Evolutionary conservation across 1,140 invertebrate genomes (phyloP).

Genomic region (Leguminivora glycinivorella): DNA sequence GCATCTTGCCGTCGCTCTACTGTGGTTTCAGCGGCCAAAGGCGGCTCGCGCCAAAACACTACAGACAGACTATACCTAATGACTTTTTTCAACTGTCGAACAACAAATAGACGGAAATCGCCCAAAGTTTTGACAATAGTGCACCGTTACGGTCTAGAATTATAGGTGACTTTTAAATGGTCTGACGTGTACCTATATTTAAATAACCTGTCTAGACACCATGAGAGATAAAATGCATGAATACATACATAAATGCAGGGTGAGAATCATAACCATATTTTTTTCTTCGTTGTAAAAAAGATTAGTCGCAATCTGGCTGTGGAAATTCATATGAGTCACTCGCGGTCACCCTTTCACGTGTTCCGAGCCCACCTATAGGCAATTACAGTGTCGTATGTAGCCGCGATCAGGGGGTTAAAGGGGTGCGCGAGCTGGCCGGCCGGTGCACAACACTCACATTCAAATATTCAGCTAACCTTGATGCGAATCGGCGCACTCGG

Average conservation of each 20-base stretch:
- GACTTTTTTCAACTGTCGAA: background rate
- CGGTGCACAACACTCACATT: slow-evolving; percentile 64
- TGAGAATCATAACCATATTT: background rate
- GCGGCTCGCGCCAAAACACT: background rate
- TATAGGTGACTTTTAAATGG: background rate
- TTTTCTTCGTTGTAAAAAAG: background rate
- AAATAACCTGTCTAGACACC: background rate
- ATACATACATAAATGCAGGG: background rate
- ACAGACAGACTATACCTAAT: background rate
- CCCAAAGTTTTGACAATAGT: slow-evolving; percentile 2
- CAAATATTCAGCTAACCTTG: slow-evolving; percentile 76
- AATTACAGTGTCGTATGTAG: slow-evolving; percentile 49
- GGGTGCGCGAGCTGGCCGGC: slow-evolving; percentile 58
- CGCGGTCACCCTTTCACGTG: slow-evolving; percentile 50
- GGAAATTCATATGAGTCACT: slow-evolving; percentile 60
- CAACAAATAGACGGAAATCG: slow-evolving; percentile 9
- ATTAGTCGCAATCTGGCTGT: slow-evolving; percentile 30
- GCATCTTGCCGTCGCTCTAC: background rate
- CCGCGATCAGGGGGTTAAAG: slow-evolving; percentile 62
- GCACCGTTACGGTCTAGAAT: slow-evolving; percentile 4
- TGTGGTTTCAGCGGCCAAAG: background rate
- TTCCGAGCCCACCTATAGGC: slow-evolving; percentile 63
- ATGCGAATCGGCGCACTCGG: slow-evolving; percentile 76
- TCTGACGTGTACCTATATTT: background rate
- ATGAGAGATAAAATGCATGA: slow-evolving; percentile 3